Conservation (phyloP, 2,888 invertebrate genomes). For the Pachliopta kotzebuea region DNA sequence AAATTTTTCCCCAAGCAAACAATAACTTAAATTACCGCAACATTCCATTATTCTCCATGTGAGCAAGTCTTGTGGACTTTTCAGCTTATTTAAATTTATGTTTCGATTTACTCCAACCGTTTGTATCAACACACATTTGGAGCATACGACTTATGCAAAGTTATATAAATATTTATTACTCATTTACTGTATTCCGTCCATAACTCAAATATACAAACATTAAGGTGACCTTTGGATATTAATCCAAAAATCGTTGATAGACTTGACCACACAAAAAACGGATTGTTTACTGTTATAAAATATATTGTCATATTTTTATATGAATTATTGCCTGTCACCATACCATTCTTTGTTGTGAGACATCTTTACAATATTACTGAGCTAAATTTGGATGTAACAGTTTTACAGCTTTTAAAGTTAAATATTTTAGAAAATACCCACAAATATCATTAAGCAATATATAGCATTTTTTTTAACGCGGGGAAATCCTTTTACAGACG, state of each 20-base stretch:
- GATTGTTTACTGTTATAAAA: background rate
- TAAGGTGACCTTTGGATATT: background rate
- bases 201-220: background rate
- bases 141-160: conserved; percentile 17
- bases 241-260: background rate
- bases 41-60: conserved; percentile 4
- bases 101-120: conserved; percentile 19
- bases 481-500: no score
- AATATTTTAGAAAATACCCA: no score
- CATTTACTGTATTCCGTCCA: conserved; percentile 1
- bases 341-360: no score
- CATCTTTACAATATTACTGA: no score
- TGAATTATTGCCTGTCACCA: no score
- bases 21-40: conserved; percentile 10
- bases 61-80: conserved; percentile 14
- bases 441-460: no score
- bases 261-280: background rate
- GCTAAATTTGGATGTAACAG: no score
- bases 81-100: conserved; percentile 22
- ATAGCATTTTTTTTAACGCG: no score
- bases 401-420: no score
- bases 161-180: conserved; percentile 22
- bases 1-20: background rate
- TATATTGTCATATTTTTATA: background rate
- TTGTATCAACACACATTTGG: conserved; percentile 8